Base-by-base conservation (phyloP, 2,113 vertebrate genomes). In the Grammomys dolichurus region DNA sequence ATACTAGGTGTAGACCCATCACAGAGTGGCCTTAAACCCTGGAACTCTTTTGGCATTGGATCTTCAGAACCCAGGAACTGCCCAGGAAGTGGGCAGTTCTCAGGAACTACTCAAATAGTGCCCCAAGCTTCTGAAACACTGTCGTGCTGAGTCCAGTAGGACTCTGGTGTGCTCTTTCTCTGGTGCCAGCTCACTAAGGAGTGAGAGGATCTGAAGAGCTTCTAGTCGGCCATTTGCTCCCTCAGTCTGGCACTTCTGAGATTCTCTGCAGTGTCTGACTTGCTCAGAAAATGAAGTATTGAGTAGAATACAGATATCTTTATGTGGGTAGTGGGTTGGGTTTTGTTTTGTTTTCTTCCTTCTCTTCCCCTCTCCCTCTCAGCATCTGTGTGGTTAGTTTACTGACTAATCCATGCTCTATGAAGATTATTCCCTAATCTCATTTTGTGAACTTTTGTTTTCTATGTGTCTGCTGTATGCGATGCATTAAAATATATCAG, bases 1-100 rank as follows among this genome's bases (percentile, higher is more conserved):
- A 20, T 73, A 40, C n/a, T 1, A 73, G 70, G 36, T 36, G 22
- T 22, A 22, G 36, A 40, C 36, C 60, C 75, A 56, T 91, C 48
- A 89, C 78, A 87, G 96, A 93, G 60, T 24, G 70, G 31, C 76
- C 40, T 85, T 77, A 73, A 65, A 84, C 14, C 43, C 54, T 26
- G 22, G 4, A 69, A 63, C 76, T 93, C 90, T 43, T 65, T 51
- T 72, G 7, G 9, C 51, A 78, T 86, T 94, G 33, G 36, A 78
- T 89, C 69, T 87, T 89, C 1, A 93, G 78, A 87, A 94, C 46
- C 82, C 40, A 92, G 63, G 80, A 95, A 81, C 8, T 82, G 51
- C 46, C 82, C 40, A 92, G 63, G 80, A 95, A 81, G 11, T 82
- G 51, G 7, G 43, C 33, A 58, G 28, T 54, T 96, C 28, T 89